Percentiles rank a stretch among this genome's conserved stretches.
phyloP scores from a whole-genome alignment of 2,797 vertebrate species.

The Zalophus californianus region DNA sequence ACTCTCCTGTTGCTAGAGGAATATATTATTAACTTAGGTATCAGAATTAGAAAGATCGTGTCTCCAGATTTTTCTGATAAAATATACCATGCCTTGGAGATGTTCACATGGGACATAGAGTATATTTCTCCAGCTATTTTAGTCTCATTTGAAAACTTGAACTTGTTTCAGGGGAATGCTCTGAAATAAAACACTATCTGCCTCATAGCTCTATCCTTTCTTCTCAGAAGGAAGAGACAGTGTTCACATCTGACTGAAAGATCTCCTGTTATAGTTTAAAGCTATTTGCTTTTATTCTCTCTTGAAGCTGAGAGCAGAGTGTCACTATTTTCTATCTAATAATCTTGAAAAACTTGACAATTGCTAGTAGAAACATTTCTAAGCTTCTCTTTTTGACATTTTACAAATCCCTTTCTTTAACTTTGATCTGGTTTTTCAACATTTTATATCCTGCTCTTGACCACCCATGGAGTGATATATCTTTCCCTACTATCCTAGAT shows the following conservation, averaged over 20 bases:
- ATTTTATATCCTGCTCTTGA: not conserved
- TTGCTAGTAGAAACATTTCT: not conserved
- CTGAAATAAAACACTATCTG: not conserved
- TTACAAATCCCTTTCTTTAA: not conserved
- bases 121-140: not conserved
- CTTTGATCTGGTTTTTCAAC: not conserved
- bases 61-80: not conserved
- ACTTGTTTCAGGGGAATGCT: not conserved
- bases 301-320: not conserved
- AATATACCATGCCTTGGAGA: not conserved
- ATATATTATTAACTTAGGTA: not conserved
- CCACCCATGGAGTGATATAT: not conserved
- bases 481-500: not conserved
- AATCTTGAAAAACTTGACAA: not conserved
- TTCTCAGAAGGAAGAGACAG: not conserved
- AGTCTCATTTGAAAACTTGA: constrained; percentile 1
- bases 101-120: not conserved
- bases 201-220: not conserved
- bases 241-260: not conserved
- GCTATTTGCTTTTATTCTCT: not conserved
- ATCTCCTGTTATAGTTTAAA: not conserved
- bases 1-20: not conserved
- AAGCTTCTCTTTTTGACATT: not conserved
- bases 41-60: not conserved
- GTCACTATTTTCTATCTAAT: not conserved